Percentiles rank a stretch among this genome's conserved stretches.
phyloP scores from a whole-genome alignment of 2,113 vertebrate species.

The Syngnathus scovelli region DNA sequence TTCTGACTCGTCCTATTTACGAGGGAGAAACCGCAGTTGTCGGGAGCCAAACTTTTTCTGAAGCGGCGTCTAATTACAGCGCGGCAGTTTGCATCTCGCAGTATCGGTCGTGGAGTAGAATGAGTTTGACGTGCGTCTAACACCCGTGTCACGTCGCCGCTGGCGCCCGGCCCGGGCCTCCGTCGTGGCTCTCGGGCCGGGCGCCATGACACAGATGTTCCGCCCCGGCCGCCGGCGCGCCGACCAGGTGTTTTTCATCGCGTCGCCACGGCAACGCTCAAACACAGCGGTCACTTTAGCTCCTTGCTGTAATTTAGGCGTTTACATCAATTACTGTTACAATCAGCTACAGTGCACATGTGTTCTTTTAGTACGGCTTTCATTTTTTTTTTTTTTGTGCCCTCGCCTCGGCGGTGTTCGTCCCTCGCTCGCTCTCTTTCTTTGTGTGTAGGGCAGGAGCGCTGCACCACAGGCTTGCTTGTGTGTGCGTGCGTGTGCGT shows the following conservation, averaged over 20 bases:
- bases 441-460: constrained; percentile 46
- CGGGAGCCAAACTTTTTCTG: neutral
- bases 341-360: constrained; percentile 47
- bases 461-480: constrained; percentile 30
- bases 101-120: constrained; percentile 30
- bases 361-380: constrained; percentile 18
- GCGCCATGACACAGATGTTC: constrained; percentile 49
- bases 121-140: constrained; percentile 42
- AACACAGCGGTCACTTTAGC: constrained; percentile 71
- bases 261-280: constrained; percentile 66
- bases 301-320: constrained; percentile 72
- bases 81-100: constrained; percentile 17
- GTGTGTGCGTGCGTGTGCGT: neutral
- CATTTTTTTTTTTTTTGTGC: constrained; percentile 27
- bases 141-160: constrained; percentile 26
- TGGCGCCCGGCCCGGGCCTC: constrained; percentile 43
- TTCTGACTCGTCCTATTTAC: neutral
- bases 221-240: constrained; percentile 43
- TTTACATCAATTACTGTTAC: constrained; percentile 73
- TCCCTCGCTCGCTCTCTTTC: constrained; percentile 19
- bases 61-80: neutral
- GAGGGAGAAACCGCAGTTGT: neutral
- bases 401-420: constrained; percentile 19
- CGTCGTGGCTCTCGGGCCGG: constrained; percentile 1
- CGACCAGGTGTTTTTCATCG: constrained; percentile 68